Conservation (phyloP, 2,888 invertebrate species). For the Ethmia dodecea region DNA sequence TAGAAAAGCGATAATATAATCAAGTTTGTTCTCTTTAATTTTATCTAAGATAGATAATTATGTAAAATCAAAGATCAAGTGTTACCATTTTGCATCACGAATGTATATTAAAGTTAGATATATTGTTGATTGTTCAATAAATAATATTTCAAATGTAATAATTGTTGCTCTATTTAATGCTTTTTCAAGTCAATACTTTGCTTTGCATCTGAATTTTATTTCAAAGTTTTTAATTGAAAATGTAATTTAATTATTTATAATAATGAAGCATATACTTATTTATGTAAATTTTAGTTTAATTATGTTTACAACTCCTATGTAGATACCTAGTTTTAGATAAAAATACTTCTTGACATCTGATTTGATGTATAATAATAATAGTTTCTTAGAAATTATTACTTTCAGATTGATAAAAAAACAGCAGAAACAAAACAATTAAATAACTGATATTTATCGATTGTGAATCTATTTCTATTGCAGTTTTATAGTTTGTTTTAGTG, state of each 20-base stretch:
- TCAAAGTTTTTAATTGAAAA: conserved; percentile 29
- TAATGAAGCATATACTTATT: conserved; percentile 16
- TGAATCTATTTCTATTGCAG: conserved; percentile 37
- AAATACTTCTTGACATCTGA: conserved; percentile 60
- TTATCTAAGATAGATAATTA: not conserved
- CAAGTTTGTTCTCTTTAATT: not conserved
- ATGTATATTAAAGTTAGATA: conserved; percentile 57
- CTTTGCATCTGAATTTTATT: no score
- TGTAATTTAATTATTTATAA: no score
- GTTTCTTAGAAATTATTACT: conserved; percentile 8
- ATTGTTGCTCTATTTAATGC: conserved; percentile 4
- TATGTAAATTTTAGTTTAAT: conserved; percentile 14
- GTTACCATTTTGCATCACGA: conserved; percentile 62
- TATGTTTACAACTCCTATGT: conserved; percentile 10
- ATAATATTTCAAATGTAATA: conserved; percentile 21
- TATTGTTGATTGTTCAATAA: conserved; percentile 51
- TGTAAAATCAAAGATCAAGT: conserved; percentile 38
- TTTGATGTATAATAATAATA: conserved; percentile 25
- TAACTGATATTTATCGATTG: conserved; percentile 6
- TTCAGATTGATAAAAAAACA: not conserved
- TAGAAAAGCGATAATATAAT: not conserved
- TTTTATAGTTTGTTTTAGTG: conserved; percentile 66
- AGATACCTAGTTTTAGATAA: conserved; percentile 20
- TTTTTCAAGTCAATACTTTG: not conserved
- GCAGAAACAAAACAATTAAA: conserved; percentile 6